Percentiles rank a stretch among this genome's conserved stretches.
Conservation (phyloP, 2,888 invertebrate species). For the Neuroscelio doddi region DNA sequence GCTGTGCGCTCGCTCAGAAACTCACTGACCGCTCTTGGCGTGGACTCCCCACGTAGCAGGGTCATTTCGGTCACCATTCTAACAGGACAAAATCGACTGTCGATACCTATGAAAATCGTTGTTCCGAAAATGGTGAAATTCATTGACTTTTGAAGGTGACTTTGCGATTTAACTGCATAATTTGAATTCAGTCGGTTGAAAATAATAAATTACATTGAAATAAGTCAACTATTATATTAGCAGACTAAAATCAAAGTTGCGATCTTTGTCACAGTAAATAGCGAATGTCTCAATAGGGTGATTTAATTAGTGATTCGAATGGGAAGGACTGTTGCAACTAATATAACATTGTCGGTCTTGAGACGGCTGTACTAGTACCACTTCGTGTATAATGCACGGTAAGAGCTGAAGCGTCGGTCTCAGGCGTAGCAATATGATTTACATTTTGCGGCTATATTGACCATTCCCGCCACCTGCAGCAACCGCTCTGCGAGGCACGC, state of each 20-base stretch:
- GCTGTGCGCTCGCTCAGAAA: slow-evolving; percentile 70
- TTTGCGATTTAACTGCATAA: too few species aligned
- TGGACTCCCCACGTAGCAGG: slow-evolving; percentile 67
- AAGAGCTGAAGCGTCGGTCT: slow-evolving; percentile 39
- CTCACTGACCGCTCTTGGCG: slow-evolving; percentile 51
- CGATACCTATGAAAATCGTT: slow-evolving; percentile 15
- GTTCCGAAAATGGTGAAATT: neutral
- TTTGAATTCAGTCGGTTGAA: too few species aligned
- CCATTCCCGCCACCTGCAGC: slow-evolving; percentile 71
- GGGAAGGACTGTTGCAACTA: slow-evolving; percentile 52
- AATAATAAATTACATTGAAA: too few species aligned
- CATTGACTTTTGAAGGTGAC: neutral
- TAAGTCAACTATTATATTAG: too few species aligned
- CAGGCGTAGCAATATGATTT: slow-evolving; percentile 69
- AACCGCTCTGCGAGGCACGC: slow-evolving; percentile 54
- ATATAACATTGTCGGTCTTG: slow-evolving; percentile 47
- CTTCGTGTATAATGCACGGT: slow-evolving; percentile 52
- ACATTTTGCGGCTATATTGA: slow-evolving; percentile 71
- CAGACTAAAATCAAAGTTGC: too few species aligned
- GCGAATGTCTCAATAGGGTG: slow-evolving; percentile 32
- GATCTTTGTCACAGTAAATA: slow-evolving; percentile 19
- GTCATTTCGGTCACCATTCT: slow-evolving; percentile 31
- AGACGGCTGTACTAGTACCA: slow-evolving; percentile 18
- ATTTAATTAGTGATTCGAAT: slow-evolving; percentile 52
- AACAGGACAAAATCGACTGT: slow-evolving; percentile 33